Conservation (phyloP, 2,888 invertebrate genomes). For the Ganaspis brasiliensis region DNA sequence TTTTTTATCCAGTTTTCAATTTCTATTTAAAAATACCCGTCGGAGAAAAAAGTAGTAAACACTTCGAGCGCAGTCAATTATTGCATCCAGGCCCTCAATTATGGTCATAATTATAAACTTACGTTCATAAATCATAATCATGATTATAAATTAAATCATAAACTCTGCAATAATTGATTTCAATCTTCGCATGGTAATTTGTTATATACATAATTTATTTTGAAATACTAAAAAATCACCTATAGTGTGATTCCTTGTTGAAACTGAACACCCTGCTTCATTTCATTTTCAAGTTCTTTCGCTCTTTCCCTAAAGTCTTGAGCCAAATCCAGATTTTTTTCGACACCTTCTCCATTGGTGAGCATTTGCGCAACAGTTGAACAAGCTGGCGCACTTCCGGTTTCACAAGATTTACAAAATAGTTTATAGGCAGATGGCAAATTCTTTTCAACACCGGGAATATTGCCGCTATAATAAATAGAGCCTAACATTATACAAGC, state of each 20-base stretch:
- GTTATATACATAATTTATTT: too few species aligned
- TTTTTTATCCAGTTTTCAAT: too few species aligned
- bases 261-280: constrained; percentile 74
- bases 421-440: constrained; percentile 90
- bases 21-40: too few species aligned
- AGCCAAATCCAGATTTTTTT: constrained; percentile 87
- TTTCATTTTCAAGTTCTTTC: constrained; percentile 86
- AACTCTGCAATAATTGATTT: too few species aligned
- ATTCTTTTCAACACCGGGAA: constrained; percentile 85
- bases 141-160: too few species aligned
- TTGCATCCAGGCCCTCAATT: too few species aligned
- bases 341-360: constrained; percentile 90
- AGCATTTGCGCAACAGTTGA: constrained; percentile 95
- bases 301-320: constrained; percentile 88
- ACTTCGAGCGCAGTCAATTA: too few species aligned
- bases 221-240: neutral
- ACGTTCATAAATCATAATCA: too few species aligned
- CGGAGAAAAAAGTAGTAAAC: too few species aligned
- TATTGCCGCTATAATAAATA: constrained; percentile 89
- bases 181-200: too few species aligned
- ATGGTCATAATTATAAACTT: too few species aligned
- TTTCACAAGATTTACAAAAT: constrained; percentile 90
- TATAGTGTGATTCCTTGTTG: constrained; percentile 42
- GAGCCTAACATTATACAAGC: constrained; percentile 92
- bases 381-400: constrained; percentile 93